Base-by-base conservation (phyloP, 2,888 invertebrate species). In the Resseliella maxima region DNA sequence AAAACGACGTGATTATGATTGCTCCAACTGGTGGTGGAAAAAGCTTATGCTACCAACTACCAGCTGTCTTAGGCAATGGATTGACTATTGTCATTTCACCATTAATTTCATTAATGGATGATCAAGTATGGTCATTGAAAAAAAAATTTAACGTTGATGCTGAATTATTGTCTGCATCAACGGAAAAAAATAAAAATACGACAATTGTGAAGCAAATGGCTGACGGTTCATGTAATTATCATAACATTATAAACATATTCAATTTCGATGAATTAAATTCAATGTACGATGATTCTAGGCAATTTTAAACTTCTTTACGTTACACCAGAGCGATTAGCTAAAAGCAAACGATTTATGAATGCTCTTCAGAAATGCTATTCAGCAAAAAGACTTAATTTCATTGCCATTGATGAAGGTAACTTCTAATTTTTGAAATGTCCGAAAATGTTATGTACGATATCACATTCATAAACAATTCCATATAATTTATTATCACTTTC, bases 21-120 rank as follows among this genome's bases (percentile, higher is more conserved):
- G 97, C 97, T 96, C 96, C 96, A 0, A 96, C 96, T 5, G 97
- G 97, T 0, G 97, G 97, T 36, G 98, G 98, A 0, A 98, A 98
- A 92, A 96, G 96, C 89, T 92, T 98, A 24, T 96, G 96, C 89
- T 98, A 96, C 90, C 98, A 98, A 90, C 91, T 98, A 86, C 97
- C 98, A 24, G 96, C 97, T 0, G 89, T 95, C 3, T 90, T 95
- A 8, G 92, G 91, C 87, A 90, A 92, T 89, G 95, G 96, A 6
- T 90, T 97, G 50, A 96, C 97, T 0, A 89, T 98, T 81, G 95
- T 96, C 0, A 93, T 98, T 35, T 96, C 96, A 24, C 98, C 98
- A 0, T 90, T 98, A 46, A 92, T 98, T 45, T 95, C 98, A 0
- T 91, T 98, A 36, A 98, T 98, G 95, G 96, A 97, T 90, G 87